These are phyloP conservation scores for Pyrrhosoma nymphula DNA, from an alignment of 2,888 invertebrate genomes.

Conservation along the genomic window DNA sequence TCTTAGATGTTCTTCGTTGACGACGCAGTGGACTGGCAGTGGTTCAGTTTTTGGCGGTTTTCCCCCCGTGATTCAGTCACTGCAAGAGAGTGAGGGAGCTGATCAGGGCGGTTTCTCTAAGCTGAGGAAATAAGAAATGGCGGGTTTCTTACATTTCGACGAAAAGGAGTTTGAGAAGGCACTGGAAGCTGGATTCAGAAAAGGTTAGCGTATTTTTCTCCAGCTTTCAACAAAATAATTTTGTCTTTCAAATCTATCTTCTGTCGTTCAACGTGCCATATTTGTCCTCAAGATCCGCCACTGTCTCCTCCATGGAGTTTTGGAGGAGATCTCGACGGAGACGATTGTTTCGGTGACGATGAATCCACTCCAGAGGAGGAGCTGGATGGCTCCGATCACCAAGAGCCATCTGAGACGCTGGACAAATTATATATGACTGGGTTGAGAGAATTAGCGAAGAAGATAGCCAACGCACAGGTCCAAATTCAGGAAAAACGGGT, in stretches of 20 bases:
- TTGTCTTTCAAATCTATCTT: no score
- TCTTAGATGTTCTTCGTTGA: no score
- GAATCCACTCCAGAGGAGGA: not conserved
- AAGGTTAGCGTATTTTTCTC: not conserved
- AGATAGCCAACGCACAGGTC: not conserved
- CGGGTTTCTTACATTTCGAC: not conserved
- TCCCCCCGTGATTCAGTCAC: no score
- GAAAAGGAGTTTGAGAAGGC: not conserved
- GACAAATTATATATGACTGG: not conserved
- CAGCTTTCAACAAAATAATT: not conserved
- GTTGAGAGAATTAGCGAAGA: conserved; percentile 11
- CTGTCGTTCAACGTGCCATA: no score
- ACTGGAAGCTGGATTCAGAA: not conserved
- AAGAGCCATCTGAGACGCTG: not conserved
- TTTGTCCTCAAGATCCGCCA: not conserved
- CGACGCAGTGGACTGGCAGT: no score
- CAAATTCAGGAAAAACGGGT: conserved; percentile 34
- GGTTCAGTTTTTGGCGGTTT: no score
- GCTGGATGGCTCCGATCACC: not conserved
- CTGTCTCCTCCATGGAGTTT: not conserved
- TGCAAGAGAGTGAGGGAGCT: no score
- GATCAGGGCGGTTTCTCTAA: no score
- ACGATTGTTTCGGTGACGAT: not conserved
- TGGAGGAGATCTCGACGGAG: not conserved
- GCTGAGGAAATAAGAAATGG: not conserved